Percentiles rank a stretch among this genome's conserved stretches.
These are phyloP conservation scores for Lycocerus yunnanus DNA, from an alignment of 2,888 invertebrate genomes.

Conservation along the genomic window DNA sequence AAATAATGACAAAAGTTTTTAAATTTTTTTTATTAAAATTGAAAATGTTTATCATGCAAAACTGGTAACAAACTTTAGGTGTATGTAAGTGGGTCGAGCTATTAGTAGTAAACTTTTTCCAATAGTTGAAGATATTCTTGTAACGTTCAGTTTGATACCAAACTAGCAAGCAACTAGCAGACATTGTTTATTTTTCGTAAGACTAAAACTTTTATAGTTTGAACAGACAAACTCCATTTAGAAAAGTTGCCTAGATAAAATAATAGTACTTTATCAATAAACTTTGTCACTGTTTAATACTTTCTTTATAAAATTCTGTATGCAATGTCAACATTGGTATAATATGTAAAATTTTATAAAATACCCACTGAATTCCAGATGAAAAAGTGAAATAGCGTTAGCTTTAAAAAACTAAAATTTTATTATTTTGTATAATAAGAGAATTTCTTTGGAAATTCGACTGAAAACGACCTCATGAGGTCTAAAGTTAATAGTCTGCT, in stretches of 20 bases:
- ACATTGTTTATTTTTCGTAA: conserved; percentile 1
- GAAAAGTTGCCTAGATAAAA: neutral
- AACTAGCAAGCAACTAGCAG: neutral
- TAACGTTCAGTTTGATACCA: neutral
- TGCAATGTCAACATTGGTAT: neutral
- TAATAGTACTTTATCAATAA: neutral
- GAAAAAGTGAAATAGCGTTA: neutral
- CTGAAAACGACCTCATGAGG: neutral
- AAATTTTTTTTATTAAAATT: neutral
- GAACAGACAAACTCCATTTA: neutral
- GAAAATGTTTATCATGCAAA: neutral
- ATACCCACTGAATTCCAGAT: neutral
- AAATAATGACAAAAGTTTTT: neutral
- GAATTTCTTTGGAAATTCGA: neutral
- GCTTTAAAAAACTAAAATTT: neutral
- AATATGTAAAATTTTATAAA: neutral
- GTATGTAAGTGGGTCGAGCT: neutral
- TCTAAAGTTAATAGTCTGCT: neutral
- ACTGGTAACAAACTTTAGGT: neutral
- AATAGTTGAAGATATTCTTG: neutral
- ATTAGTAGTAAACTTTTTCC: neutral
- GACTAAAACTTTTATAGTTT: conserved; percentile 4
- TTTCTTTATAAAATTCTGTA: neutral
- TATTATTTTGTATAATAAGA: neutral
- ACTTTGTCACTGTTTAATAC: neutral